phyloP scores from a whole-genome alignment of 2,888 invertebrate genomes.

The Apeira syringaria region DNA sequence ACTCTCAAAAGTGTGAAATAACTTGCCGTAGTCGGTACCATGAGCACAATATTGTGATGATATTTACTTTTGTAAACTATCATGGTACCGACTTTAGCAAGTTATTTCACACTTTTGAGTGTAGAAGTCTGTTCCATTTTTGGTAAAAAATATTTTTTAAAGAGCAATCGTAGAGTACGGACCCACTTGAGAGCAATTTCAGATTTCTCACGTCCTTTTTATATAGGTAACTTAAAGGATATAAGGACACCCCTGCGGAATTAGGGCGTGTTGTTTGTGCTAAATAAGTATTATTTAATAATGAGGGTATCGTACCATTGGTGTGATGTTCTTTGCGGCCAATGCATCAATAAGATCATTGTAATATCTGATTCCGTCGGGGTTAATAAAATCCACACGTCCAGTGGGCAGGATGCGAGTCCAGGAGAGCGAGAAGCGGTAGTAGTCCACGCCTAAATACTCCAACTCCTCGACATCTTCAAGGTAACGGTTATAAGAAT shows the following conservation, averaged over 20 bases:
- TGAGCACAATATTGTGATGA: too few relatives aligned
- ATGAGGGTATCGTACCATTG: slow-evolving; percentile 76
- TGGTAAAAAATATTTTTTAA: too few relatives aligned
- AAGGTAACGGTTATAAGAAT: slow-evolving; percentile 87
- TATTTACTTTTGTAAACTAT: too few relatives aligned
- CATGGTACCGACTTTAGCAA: too few relatives aligned
- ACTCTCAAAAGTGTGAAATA: too few relatives aligned
- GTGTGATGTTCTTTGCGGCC: slow-evolving; percentile 84
- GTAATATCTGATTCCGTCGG: slow-evolving; percentile 86
- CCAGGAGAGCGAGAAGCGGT: slow-evolving; percentile 86
- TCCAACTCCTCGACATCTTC: slow-evolving; percentile 81
- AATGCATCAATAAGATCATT: slow-evolving; percentile 85
- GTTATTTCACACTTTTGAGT: too few relatives aligned
- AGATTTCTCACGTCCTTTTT: not conserved
- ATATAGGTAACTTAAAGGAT: not conserved
- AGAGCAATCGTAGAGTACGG: too few relatives aligned
- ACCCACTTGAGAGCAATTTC: too few relatives aligned
- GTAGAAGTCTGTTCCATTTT: too few relatives aligned
- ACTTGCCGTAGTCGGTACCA: too few relatives aligned
- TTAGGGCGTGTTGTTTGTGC: too few relatives aligned
- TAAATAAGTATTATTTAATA: too few relatives aligned
- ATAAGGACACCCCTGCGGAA: not conserved
- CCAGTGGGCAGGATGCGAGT: slow-evolving; percentile 85
- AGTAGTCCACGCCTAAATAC: slow-evolving; percentile 81
- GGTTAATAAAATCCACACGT: slow-evolving; percentile 78